Conservation (phyloP, 2,888 invertebrate genomes). For the Bembecia ichneumoniformis region DNA sequence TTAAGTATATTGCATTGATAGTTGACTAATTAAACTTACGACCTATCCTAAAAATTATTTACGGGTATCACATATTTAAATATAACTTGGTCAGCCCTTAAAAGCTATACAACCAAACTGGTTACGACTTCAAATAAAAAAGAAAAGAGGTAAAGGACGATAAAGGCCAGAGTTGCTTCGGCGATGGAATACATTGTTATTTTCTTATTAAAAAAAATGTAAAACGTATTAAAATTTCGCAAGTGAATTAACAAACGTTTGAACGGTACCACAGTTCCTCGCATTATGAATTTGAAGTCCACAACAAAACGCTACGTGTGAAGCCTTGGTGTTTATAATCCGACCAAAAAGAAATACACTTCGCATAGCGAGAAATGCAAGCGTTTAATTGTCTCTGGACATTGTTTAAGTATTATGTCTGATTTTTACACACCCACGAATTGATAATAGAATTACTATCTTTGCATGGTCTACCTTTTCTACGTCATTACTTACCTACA, state of each 20-base stretch:
- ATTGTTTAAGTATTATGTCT: neutral
- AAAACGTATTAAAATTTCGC: neutral
- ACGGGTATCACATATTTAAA: conserved; percentile 55
- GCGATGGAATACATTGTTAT: conserved; percentile 63
- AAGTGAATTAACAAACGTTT: neutral
- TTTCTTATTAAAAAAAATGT: neutral
- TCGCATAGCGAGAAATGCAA: neutral
- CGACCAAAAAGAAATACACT: neutral
- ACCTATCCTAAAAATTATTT: conserved; percentile 22
- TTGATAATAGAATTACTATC: too few relatives aligned
- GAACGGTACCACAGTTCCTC: neutral
- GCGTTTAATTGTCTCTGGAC: neutral
- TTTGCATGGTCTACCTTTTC: too few relatives aligned
- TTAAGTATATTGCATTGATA: conserved; percentile 50
- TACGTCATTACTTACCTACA: too few relatives aligned
- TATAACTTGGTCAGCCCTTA: conserved; percentile 11
- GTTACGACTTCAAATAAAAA: conserved; percentile 63
- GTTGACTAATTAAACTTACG: conserved; percentile 38
- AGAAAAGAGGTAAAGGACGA: conserved; percentile 60
- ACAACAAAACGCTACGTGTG: neutral
- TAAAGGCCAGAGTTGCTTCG: conserved; percentile 60
- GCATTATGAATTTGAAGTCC: neutral
- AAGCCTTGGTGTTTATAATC: neutral
- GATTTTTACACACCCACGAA: too few relatives aligned
- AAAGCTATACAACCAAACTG: conserved; percentile 47